These are phyloP conservation scores for Synanceia verrucosa DNA, from an alignment of 2,797 vertebrate species.

Conservation along the genomic window DNA sequence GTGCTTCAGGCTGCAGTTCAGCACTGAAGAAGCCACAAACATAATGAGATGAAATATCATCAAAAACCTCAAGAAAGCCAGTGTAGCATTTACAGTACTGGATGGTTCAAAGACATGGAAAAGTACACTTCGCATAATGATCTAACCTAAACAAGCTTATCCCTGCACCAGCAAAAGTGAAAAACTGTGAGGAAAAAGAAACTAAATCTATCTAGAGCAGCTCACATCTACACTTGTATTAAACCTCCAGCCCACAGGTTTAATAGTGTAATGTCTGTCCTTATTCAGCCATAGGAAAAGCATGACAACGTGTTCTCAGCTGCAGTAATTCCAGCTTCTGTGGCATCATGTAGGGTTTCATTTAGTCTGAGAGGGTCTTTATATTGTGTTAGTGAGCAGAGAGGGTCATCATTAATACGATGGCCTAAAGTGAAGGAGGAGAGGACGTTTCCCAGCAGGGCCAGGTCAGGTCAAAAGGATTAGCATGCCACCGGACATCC, in stretches of 20 bases:
- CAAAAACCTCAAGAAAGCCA: too few species aligned
- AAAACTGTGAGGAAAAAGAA: not conserved
- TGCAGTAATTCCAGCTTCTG: not conserved
- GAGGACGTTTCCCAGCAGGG: slow-evolving; percentile 69
- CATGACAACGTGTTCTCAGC: not conserved
- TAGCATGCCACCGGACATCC: slow-evolving; percentile 77
- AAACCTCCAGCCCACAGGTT: not conserved
- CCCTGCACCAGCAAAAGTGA: not conserved
- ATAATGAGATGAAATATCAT: too few species aligned
- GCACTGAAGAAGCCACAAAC: too few species aligned
- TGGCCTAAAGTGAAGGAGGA: slow-evolving; percentile 42
- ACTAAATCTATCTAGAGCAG: not conserved
- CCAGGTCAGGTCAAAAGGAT: slow-evolving; percentile 77
- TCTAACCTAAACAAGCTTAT: too few species aligned
- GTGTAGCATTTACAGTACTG: too few species aligned
- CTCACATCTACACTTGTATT: not conserved
- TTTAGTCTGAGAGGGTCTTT: slow-evolving; percentile 14
- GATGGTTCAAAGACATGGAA: too few species aligned
- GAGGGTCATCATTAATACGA: slow-evolving; percentile 45
- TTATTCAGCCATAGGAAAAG: not conserved
- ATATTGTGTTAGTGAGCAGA: slow-evolving; percentile 40
- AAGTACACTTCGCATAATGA: too few species aligned
- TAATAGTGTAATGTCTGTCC: not conserved
- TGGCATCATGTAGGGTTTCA: not conserved
- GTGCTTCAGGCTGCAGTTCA: too few species aligned